These are phyloP conservation scores for Scolanthus callimorphus DNA, from an alignment of 92 coral and sea anemone species.

Conservation along the genomic window DNA sequence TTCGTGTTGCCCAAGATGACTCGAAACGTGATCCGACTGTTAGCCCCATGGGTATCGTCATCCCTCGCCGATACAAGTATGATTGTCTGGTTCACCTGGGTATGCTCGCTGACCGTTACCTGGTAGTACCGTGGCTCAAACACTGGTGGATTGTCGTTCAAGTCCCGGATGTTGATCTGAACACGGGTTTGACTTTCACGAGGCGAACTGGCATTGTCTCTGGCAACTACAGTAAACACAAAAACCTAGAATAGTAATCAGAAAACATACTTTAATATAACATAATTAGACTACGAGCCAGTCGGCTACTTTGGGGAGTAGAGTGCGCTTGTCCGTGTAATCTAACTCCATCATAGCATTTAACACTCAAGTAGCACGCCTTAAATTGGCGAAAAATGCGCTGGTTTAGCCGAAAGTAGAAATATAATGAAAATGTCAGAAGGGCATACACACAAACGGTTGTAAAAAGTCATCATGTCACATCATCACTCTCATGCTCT, in stretches of 20 bases:
- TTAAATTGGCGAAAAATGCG: too few relatives aligned
- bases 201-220: constrained; percentile 34
- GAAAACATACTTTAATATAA: neutral
- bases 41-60: constrained; percentile 1
- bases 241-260: constrained; percentile 15
- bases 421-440: neutral
- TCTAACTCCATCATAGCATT: too few relatives aligned
- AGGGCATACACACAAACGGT: too few relatives aligned
- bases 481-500: too few relatives aligned
- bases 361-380: too few relatives aligned
- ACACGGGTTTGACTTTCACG: constrained; percentile 30
- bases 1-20: constrained; percentile 26
- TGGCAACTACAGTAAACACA: constrained; percentile 45
- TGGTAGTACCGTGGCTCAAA: constrained; percentile 33
- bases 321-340: too few relatives aligned
- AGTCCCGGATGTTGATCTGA: constrained; percentile 29
- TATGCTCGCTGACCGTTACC: constrained; percentile 18
- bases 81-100: neutral
- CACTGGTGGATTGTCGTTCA: constrained; percentile 47
- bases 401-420: too few relatives aligned
- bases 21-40: constrained; percentile 13
- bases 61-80: neutral
- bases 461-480: too few relatives aligned
- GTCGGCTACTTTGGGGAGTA: too few relatives aligned
- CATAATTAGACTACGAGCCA: too few relatives aligned